Evolutionary conservation across 2,797 vertebrate species (phyloP), one percentile per base, ranked within the genome.

Genomic region (Mormyrus hasselquistii): DNA sequence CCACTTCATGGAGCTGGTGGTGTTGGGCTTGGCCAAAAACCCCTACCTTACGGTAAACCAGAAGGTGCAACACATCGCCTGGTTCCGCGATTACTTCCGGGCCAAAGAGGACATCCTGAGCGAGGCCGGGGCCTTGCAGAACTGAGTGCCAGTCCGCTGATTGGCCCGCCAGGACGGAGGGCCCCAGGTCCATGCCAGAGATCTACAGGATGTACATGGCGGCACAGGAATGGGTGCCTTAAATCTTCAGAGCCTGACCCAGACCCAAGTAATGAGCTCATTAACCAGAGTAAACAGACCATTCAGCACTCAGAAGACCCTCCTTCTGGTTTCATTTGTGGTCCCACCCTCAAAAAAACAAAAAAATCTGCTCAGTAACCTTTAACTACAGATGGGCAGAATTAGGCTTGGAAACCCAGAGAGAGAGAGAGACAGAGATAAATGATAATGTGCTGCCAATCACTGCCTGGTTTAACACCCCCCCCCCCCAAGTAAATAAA

Each of bases 1-100:
- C 50, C 98, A 98, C 93, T 99, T 99, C 93, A 99, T 99, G 97
- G 98, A 99, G 89, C 96, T 99, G 0, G 98, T 99, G 53, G 93
- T 97, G 86, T 95, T 95, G 1, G 99, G 99, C 87, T 96, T 99
- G 89, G 96, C 96, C 0, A 98, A 94, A 93, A 99, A 99, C 92
- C 97, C 97, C 0, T 95, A 97, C 86, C 92, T 98, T 88, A 98
- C 95, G 0, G 96, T 98, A 79, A 94, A 95, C 50, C 96, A 99
- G 94, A 99, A 99, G 92, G 92, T 93, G 22, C 97, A 98, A 44
- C 98, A 99, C 89, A 98, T 99, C 59, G 95, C 95, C 84, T 99
- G 99, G 98, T 99, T 98, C 94, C 96, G 94, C 86, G 96, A 97
- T 90, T 99, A 99, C 91, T 99, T 99, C 92, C 94, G 96, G 52